Base-by-base conservation (phyloP, 2,888 invertebrate species). In the Tetranychus piercei region DNA sequence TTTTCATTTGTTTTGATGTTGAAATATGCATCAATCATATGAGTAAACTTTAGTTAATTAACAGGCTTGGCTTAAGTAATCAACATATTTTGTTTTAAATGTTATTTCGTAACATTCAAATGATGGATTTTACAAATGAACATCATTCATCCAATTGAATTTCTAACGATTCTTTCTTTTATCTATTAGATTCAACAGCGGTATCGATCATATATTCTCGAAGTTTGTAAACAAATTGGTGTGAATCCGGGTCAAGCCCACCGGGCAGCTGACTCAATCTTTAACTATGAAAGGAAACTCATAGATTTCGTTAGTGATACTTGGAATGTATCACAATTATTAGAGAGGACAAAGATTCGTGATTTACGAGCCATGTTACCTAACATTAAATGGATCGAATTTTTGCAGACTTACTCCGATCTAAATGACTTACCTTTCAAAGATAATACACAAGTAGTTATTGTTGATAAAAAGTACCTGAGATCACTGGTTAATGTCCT, bases 261-360 rank as follows among this genome's bases (percentile, higher is more conserved):
- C 0, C 55, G 55, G 11, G 15, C 55, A 15, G 55, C 55, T 6
- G 55, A 55, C 15, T 3, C 1, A 1, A 55, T 55, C 15, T 55
- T 85, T 78, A 82, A 82, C 77, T 86, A 85, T 79, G 86, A 87
- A 79, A 85, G 84, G 80, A 80, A 86, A 44, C 82, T 87, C 11
- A 86, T 86, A 0, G 85, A 85, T 80, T 82, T 85, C 11, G 84
- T 83, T 2, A 55, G 11, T 15, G 11, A 55, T 15, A 55, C n/a
- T 66, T 7, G 22, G 65, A 44, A 71, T 72, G 55, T 75, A 72
- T 73, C 22, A 23, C 4, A 70, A 43, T 44, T 72, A 71, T 34
- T 71, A 71, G 22, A 77, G 75, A 73, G 75, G 71, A 43, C 55
- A 74, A 65, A 75, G 22, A 66, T 73, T 18, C 70, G 75, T 18